Evolutionary conservation across 2,113 vertebrate species (phyloP), one percentile per base, ranked within the genome.

Genomic region (Acanthisitta chloris): DNA sequence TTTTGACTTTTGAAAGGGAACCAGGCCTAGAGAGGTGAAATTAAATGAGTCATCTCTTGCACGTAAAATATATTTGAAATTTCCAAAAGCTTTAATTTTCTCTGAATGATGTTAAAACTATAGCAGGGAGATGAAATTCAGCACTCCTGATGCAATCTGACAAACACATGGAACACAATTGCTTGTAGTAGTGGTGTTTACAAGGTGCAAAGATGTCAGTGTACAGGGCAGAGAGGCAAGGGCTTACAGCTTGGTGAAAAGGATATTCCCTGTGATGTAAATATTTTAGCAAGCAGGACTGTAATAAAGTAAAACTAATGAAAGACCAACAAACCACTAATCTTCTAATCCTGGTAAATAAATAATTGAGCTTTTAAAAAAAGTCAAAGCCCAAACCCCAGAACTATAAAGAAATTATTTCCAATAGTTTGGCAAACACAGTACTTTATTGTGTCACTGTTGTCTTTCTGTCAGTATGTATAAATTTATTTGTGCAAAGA

Each of bases 151-250:
- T 78, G 51, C 72, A 94, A 71, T 59, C 85, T 96, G 93, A 96
- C 93, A 94, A 95, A 95, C 93, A 90, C 85, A 9, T 90, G 95
- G 79, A 88, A 67, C 51, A 88, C 79, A 73, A 93, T 77, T 90
- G 46, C 83, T 73, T 78, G 72, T 64, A 82, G 74, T 2, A 46
- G 45, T 51, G 59, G 91, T 90, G 94, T 96, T 96, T 94, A 96
- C 90, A 96, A 92, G 92, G 92, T 94, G 90, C 79, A 79, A 92
- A 96, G 86, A 92, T 89, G 66, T 86, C 91, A 71, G 72, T 24
- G 49, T 48, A 51, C 26, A 17, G 67, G 46, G 46, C 38, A 55
- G 59, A 49, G 76, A 66, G 84, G 34, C 4, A 5, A 88, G 46
- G 33, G 74, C 54, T 93, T 86, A 58, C 34, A 67, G 76, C 79